phyloP scores from a whole-genome alignment of 1,140 invertebrate genomes.

The Diabrotica undecimpunctata region DNA sequence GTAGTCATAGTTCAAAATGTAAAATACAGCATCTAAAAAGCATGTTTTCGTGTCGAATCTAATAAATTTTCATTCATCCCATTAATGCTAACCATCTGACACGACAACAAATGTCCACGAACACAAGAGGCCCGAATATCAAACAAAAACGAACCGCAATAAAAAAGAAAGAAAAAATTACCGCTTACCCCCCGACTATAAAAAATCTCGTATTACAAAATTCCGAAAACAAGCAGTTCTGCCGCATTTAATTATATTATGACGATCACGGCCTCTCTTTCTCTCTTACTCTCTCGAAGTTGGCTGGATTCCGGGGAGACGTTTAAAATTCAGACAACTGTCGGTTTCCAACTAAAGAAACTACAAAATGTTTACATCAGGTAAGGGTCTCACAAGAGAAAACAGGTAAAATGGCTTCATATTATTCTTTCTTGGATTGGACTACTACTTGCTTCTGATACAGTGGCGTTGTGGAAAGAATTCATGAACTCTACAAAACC shows the following conservation, averaged over 20 bases:
- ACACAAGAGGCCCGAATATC: not conserved
- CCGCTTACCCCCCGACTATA: not conserved
- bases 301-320: constrained; percentile 14
- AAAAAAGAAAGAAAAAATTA: not conserved
- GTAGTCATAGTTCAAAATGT: not conserved
- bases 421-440: constrained; percentile 13
- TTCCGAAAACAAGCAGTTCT: constrained; percentile 17
- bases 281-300: not conserved
- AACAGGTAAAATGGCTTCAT: constrained; percentile 21
- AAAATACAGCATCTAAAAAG: not conserved
- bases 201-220: constrained; percentile 20
- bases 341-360: constrained; percentile 9
- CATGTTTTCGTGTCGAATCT: not conserved
- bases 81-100: constrained; percentile 1
- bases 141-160: constrained; percentile 2
- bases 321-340: constrained; percentile 20
- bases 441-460: constrained; percentile 1
- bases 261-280: not conserved
- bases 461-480: not conserved
- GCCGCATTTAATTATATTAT: constrained; percentile 21
- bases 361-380: constrained; percentile 19
- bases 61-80: not conserved
- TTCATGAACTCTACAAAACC: too few relatives aligned
- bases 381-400: constrained; percentile 14
- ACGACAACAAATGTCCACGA: constrained; percentile 2